A percentile compares a stretch with the other conserved stretches of the same genome.
These are phyloP conservation scores for Leptodactylus fuscus DNA, from an alignment of 2,113 vertebrate species.

Conservation along the genomic window DNA sequence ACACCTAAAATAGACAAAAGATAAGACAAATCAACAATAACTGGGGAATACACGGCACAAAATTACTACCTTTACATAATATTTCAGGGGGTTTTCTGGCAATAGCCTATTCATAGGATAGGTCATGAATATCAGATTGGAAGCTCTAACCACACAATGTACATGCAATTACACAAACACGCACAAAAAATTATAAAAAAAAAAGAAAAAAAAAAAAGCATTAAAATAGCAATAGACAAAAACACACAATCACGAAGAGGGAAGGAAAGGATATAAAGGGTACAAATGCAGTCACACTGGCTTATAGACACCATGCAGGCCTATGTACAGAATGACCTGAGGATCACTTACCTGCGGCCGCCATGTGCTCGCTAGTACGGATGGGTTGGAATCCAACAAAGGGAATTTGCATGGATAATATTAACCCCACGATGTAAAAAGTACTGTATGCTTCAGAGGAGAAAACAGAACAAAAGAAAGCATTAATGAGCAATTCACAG, in stretches of 20 bases:
- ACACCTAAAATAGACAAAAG: conserved; percentile 79
- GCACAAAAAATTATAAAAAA: not conserved
- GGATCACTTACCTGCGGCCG: conserved; percentile 87
- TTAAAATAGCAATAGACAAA: too few relatives aligned
- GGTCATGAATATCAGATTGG: too few relatives aligned
- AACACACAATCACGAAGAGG: not conserved
- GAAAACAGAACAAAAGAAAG: conserved; percentile 57
- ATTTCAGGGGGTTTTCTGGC: too few relatives aligned
- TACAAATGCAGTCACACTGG: not conserved
- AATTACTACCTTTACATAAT: too few relatives aligned
- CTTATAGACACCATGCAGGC: not conserved
- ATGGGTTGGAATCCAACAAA: conserved; percentile 98
- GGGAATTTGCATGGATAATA: conserved; percentile 96
- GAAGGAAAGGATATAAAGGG: not conserved
- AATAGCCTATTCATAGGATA: too few relatives aligned
- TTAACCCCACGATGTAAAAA: conserved; percentile 96
- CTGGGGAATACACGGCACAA: not conserved
- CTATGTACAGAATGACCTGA: not conserved
- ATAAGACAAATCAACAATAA: not conserved
- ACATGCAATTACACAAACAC: not conserved
- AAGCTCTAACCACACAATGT: too few relatives aligned
- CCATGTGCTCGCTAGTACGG: conserved; percentile 97
- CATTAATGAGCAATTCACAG: conserved; percentile 12
- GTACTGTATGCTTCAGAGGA: conserved; percentile 90
- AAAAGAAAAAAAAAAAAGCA: too few relatives aligned